Percentiles rank a stretch among this genome's conserved stretches.
Evolutionary conservation across 2,797 vertebrate species (phyloP).

Genomic region (Alauda arvensis): DNA sequence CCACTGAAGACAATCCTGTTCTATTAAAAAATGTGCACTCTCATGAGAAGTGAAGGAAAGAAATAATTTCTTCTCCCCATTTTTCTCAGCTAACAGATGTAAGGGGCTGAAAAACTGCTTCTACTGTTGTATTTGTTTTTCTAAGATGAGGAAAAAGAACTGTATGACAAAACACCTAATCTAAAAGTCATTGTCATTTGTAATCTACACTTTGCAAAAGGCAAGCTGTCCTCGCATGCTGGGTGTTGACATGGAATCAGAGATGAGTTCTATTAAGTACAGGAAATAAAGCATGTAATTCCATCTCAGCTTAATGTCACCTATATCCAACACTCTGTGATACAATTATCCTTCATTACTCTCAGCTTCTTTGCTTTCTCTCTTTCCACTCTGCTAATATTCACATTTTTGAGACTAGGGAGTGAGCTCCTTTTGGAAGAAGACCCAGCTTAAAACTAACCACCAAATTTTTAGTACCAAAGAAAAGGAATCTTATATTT

Average conservation of each 20-base stretch:
- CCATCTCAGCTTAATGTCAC: not conserved
- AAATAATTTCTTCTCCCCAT: not conserved
- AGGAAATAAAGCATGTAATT: slow-evolving; percentile 27
- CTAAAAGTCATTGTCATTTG: not conserved
- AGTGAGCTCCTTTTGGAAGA: not conserved
- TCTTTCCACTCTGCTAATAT: not conserved
- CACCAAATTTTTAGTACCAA: not conserved
- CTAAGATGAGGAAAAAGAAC: not conserved
- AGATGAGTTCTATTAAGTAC: not conserved
- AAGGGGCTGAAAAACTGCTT: not conserved
- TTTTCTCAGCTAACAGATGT: not conserved
- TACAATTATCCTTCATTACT: not conserved
- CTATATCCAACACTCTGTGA: not conserved
- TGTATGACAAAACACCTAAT: not conserved
- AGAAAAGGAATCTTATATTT: not conserved
- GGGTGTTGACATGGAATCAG: slow-evolving; percentile 10
- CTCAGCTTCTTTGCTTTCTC: not conserved
- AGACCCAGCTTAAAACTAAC: not conserved
- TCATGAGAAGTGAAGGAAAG: not conserved
- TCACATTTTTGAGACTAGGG: not conserved
- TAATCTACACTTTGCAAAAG: not conserved
- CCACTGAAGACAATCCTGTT: not conserved
- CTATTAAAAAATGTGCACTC: not conserved
- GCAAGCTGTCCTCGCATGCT: not conserved
- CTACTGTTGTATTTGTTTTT: not conserved